Evolutionary conservation across 1,140 invertebrate species (phyloP).

Genomic region (Eciton burchellii): DNA sequence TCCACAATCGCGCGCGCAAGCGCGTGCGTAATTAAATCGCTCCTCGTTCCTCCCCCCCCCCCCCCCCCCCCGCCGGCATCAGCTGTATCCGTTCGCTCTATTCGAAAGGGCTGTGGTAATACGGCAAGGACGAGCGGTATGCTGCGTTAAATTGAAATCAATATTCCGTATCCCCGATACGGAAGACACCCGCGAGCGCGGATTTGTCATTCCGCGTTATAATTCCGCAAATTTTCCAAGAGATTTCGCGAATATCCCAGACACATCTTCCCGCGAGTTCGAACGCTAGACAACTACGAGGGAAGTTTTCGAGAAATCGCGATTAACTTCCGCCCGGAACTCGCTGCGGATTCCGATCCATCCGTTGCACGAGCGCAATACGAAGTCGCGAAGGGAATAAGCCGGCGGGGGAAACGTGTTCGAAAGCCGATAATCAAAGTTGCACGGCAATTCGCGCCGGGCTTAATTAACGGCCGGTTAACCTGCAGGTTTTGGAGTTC

Average conservation of each 20-base stretch:
- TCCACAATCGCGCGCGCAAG: no score
- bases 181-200: no score
- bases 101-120: no score
- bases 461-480: slow-evolving; percentile 18
- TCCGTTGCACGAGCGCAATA: background rate
- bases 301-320: slow-evolving; percentile 23
- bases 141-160: no score
- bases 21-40: no score
- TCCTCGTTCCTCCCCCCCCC: no score
- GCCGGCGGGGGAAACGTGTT: slow-evolving; percentile 9
- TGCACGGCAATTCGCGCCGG: slow-evolving; percentile 8
- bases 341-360: background rate
- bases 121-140: no score
- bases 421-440: slow-evolving; percentile 39
- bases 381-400: background rate
- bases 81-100: no score
- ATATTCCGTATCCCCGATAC: no score
- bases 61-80: no score
- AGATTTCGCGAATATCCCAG: background rate
- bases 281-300: slow-evolving; percentile 1
- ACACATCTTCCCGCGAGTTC: background rate
- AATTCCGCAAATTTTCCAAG: slow-evolving; percentile 2
- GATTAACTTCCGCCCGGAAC: slow-evolving; percentile 17
- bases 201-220: background rate
- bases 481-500: background rate